Evolutionary conservation across 2,888 invertebrate species (phyloP).

Genomic region (Andrena dorsata): DNA sequence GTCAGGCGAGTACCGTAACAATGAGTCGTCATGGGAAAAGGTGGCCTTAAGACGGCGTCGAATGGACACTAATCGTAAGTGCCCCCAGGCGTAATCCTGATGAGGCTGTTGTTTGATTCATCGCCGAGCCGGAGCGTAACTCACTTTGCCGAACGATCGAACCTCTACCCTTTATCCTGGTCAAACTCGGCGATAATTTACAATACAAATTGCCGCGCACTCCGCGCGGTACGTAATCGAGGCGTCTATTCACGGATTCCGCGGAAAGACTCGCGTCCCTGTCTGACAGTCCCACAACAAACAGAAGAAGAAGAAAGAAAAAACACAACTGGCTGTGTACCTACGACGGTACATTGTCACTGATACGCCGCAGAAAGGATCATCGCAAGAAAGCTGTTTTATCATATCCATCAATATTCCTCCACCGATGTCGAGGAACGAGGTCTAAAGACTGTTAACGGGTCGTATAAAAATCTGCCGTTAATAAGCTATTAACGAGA

Average conservation of each 20-base stretch:
- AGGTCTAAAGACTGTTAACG: no score
- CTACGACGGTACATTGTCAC: no score
- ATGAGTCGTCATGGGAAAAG: slow-evolving; percentile 74
- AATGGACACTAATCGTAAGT: slow-evolving; percentile 64
- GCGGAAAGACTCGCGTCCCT: background rate
- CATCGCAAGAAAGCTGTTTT: no score
- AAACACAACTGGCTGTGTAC: background rate
- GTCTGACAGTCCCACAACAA: background rate
- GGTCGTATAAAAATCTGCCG: no score
- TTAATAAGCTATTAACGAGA: background rate
- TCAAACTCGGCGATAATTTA: slow-evolving; percentile 53
- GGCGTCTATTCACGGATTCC: background rate
- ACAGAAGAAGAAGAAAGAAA: background rate
- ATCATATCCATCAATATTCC: no score
- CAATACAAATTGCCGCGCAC: slow-evolving; percentile 31
- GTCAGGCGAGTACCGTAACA: slow-evolving; percentile 75
- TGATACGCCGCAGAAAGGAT: no score
- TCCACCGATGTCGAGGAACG: no score
- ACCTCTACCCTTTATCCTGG: slow-evolving; percentile 59
- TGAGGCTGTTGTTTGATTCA: slow-evolving; percentile 66
- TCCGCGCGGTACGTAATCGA: background rate
- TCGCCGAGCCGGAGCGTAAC: slow-evolving; percentile 51
- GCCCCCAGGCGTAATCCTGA: slow-evolving; percentile 68
- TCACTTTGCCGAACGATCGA: slow-evolving; percentile 53
- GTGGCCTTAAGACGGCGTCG: slow-evolving; percentile 61